Evolutionary conservation across 1,140 invertebrate genomes (phyloP).

Genomic region (Liolophura sinensis): DNA sequence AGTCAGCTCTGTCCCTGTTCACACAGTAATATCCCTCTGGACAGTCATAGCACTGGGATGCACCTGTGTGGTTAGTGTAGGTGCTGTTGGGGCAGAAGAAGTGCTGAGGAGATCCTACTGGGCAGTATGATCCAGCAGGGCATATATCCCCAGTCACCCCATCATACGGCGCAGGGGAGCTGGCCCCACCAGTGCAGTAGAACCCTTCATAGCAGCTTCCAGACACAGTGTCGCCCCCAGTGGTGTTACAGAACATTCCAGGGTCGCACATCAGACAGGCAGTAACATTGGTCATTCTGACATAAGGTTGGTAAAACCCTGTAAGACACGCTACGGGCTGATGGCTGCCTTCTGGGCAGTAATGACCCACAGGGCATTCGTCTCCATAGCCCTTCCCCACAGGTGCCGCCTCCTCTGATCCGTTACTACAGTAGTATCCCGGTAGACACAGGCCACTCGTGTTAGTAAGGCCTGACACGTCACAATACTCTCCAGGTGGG

Average conservation of each 20-base stretch:
- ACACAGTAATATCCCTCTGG: conserved; percentile 52
- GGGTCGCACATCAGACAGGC: conserved; percentile 47
- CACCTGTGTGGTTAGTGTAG: conserved; percentile 51
- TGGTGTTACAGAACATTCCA: conserved; percentile 45
- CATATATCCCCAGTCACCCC: conserved; percentile 51
- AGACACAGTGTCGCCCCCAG: conserved; percentile 29
- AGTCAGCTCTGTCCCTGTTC: conserved; percentile 44
- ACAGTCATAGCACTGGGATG: conserved; percentile 45
- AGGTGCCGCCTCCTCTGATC: conserved; percentile 47
- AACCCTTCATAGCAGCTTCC: conserved; percentile 48
- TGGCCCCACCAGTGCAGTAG: conserved; percentile 43
- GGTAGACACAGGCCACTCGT: conserved; percentile 46
- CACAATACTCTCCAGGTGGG: conserved; percentile 49
- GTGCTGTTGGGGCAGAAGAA: conserved; percentile 51
- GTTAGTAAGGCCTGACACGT: conserved; percentile 34
- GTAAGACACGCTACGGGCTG: conserved; percentile 41
- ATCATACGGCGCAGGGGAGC: conserved; percentile 38
- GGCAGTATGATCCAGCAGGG: conserved; percentile 47
- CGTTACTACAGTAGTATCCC: conserved; percentile 51
- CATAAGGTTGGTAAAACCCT: conserved; percentile 49
- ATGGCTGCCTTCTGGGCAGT: conserved; percentile 45
- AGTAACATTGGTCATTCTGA: conserved; percentile 27
- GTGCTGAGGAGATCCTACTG: conserved; percentile 39
- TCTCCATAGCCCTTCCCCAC: conserved; percentile 47
- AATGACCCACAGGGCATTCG: conserved; percentile 48